Conservation (phyloP, 2,888 invertebrate genomes). For the Steinernema scapterisci region DNA sequence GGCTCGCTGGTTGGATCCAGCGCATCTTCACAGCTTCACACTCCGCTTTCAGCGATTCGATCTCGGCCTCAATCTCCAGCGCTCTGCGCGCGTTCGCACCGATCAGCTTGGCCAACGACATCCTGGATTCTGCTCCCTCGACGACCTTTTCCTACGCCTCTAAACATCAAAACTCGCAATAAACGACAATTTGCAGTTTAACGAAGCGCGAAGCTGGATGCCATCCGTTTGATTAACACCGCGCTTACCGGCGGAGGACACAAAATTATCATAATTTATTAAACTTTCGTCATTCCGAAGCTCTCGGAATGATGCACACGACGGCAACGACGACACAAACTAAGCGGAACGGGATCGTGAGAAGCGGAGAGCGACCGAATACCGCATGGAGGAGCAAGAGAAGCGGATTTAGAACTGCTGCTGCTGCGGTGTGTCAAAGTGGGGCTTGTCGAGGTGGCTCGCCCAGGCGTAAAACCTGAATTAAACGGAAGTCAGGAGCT, state of each 20-base stretch:
- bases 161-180: not conserved
- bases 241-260: not conserved
- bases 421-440: not conserved
- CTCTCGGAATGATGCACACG: not conserved
- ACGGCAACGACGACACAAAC: not conserved
- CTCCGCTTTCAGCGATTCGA: slow-evolving; percentile 7
- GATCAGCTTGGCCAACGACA: not conserved
- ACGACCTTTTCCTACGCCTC: too few species aligned
- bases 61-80: not conserved
- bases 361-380: not conserved
- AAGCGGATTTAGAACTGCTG: slow-evolving; percentile 4
- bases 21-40: not conserved
- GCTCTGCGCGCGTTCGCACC: not conserved
- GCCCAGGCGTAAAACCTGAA: slow-evolving; percentile 31
- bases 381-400: not conserved
- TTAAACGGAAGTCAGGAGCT: not conserved
- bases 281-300: not conserved
- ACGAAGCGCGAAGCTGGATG: not conserved
- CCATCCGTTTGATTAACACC: slow-evolving; percentile 27
- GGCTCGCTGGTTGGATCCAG: not conserved
- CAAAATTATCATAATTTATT: slow-evolving; percentile 32
- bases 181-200: not conserved
- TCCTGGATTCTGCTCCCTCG: not conserved
- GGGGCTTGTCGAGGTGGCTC: slow-evolving; percentile 11
- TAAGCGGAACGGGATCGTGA: not conserved